Evolutionary conservation across 2,113 vertebrate genomes (phyloP).

Genomic region (Antennarius striatus): DNA sequence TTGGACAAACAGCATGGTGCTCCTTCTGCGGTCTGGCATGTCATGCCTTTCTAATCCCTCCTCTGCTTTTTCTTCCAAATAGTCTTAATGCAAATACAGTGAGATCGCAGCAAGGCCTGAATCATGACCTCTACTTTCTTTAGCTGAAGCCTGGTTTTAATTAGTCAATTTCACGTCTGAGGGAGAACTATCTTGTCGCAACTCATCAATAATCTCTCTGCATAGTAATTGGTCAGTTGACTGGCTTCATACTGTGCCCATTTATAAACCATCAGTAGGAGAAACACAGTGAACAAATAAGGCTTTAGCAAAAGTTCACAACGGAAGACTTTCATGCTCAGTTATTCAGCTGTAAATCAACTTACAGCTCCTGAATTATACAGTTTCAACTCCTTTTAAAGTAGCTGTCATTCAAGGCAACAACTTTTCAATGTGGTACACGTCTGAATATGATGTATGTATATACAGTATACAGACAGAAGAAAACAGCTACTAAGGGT

Average conservation of each 20-base stretch:
- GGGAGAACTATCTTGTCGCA: constrained; percentile 5
- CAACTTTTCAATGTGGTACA: too few relatives aligned
- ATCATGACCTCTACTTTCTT: too few relatives aligned
- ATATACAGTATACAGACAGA: too few relatives aligned
- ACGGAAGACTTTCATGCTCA: too few relatives aligned
- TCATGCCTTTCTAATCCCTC: neutral
- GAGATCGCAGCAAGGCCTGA: neutral
- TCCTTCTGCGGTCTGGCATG: neutral
- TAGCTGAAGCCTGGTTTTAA: constrained; percentile 10
- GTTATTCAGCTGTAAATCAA: too few relatives aligned
- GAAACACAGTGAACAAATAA: neutral
- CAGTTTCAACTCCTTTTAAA: too few relatives aligned
- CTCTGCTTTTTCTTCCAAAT: neutral
- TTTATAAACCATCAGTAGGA: neutral
- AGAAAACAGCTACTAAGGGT: too few relatives aligned
- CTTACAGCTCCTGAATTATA: too few relatives aligned
- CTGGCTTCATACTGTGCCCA: constrained; percentile 4
- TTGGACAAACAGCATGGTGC: constrained; percentile 7
- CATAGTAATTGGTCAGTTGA: constrained; percentile 7
- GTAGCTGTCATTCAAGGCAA: too few relatives aligned
- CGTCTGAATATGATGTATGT: too few relatives aligned
- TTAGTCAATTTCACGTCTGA: constrained; percentile 6
- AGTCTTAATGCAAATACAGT: neutral
- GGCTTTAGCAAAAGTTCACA: too few relatives aligned
- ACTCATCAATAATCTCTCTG: constrained; percentile 31